phyloP scores from a whole-genome alignment of 2,113 vertebrate genomes.

The Bubo bubo region DNA sequence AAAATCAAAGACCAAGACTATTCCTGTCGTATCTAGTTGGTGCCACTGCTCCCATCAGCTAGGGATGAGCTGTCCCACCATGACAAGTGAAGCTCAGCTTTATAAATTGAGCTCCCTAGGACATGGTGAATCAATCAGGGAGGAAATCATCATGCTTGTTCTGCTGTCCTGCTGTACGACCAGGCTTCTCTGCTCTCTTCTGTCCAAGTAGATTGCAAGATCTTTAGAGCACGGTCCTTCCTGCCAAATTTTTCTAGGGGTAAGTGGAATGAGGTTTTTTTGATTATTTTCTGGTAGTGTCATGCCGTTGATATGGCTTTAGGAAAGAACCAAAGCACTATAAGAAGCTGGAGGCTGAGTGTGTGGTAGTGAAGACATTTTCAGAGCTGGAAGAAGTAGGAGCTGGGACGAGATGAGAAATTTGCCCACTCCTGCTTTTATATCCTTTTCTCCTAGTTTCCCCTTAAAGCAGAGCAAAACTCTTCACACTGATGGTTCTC shows the following conservation, averaged over 20 bases:
- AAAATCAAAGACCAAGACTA: background rate
- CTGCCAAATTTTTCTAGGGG: background rate
- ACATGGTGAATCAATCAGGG: background rate
- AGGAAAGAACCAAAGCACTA: background rate
- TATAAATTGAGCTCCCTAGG: background rate
- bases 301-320: accelerated
- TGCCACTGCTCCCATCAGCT: background rate
- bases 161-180: background rate
- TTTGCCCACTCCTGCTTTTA: background rate
- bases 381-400: background rate
- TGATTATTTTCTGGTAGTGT: background rate
- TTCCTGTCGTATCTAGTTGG: background rate
- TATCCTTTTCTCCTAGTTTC: background rate
- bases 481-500: background rate
- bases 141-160: background rate
- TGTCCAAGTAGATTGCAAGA: background rate
- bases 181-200: background rate
- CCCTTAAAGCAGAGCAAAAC: background rate
- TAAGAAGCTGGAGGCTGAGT: background rate
- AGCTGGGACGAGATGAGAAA: background rate
- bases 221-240: background rate
- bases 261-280: background rate
- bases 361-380: background rate
- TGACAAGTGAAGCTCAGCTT: background rate
- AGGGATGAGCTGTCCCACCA: background rate